Percentiles rank a stretch among this genome's conserved stretches.
Evolutionary conservation across 1,140 invertebrate species (phyloP).

Genomic region (Zelostemma sp.): DNA sequence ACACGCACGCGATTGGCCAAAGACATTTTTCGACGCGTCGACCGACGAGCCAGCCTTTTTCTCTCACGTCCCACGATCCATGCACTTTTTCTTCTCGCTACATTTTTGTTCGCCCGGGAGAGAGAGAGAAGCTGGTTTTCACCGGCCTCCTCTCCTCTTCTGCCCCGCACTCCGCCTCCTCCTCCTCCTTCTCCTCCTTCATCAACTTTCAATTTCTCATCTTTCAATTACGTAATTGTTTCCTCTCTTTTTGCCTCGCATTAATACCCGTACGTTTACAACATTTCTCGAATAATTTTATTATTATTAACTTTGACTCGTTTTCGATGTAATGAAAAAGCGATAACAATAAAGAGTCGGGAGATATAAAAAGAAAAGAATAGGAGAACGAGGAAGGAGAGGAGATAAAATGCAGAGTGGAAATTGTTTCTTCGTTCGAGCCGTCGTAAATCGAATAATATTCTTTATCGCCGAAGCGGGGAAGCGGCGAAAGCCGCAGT

Average conservation of each 20-base stretch:
- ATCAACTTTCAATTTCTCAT: conserved; percentile 2
- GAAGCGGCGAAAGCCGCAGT: conserved; percentile 4
- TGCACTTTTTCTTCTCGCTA: not conserved
- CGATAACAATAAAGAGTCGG: not conserved
- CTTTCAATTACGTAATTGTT: not conserved
- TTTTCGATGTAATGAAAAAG: not conserved
- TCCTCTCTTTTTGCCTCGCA: not conserved
- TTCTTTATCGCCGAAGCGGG: no score
- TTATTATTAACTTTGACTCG: not conserved
- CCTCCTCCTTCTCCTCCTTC: not conserved
- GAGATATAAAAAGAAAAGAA: no score
- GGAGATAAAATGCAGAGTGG: no score
- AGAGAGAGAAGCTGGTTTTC: conserved; percentile 2
- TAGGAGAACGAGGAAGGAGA: no score
- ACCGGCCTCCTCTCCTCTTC: not conserved
- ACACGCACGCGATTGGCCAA: not conserved
- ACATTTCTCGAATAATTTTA: not conserved
- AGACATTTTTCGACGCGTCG: no score
- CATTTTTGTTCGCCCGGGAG: not conserved
- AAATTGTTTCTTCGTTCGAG: no score
- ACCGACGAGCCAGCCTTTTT: not conserved
- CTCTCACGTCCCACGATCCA: not conserved
- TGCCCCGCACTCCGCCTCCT: no score
- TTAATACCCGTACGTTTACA: not conserved
- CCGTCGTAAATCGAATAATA: no score